Evolutionary conservation across 1,140 invertebrate genomes (phyloP).

Genomic region (Augochlora pura): DNA sequence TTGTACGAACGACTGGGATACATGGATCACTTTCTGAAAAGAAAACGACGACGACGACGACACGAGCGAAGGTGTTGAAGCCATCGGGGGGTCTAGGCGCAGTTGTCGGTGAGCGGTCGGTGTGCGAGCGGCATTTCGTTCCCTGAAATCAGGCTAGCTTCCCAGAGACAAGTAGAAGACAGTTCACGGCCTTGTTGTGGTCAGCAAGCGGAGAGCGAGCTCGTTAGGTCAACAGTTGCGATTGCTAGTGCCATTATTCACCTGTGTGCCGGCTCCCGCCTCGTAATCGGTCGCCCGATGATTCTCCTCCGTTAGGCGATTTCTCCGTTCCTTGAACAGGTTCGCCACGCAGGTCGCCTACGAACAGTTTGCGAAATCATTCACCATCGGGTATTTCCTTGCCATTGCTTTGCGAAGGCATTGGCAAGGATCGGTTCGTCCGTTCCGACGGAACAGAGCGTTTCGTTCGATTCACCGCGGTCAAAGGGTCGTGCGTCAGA

Average conservation of each 20-base stretch:
- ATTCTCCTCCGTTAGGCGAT: slow-evolving; percentile 56
- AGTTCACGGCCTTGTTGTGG: slow-evolving; percentile 58
- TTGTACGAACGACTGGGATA: too few relatives aligned
- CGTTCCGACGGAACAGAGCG: background rate
- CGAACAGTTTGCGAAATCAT: slow-evolving; percentile 18
- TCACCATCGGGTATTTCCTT: background rate
- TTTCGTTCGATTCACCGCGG: too few relatives aligned
- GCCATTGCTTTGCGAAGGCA: background rate
- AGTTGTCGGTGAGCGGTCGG: background rate
- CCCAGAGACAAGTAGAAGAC: slow-evolving; percentile 55
- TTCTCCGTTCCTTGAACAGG: slow-evolving; percentile 68
- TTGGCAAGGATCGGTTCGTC: background rate
- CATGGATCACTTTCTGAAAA: too few relatives aligned
- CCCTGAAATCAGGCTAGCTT: slow-evolving; percentile 35
- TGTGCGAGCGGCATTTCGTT: slow-evolving; percentile 9
- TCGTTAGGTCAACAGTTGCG: slow-evolving; percentile 74
- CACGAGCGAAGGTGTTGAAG: background rate
- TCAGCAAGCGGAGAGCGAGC: slow-evolving; percentile 70
- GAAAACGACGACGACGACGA: too few relatives aligned
- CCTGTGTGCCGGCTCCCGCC: slow-evolving; percentile 70
- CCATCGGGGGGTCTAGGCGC: background rate
- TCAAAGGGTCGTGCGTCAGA: too few relatives aligned
- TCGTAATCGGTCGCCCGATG: slow-evolving; percentile 68
- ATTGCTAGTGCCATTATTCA: slow-evolving; percentile 78
- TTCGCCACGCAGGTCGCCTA: slow-evolving; percentile 70